A percentile compares a stretch with the other conserved stretches of the same genome.
phyloP scores from a whole-genome alignment of 2,113 vertebrate species.

The Hyperopisus bebe region DNA sequence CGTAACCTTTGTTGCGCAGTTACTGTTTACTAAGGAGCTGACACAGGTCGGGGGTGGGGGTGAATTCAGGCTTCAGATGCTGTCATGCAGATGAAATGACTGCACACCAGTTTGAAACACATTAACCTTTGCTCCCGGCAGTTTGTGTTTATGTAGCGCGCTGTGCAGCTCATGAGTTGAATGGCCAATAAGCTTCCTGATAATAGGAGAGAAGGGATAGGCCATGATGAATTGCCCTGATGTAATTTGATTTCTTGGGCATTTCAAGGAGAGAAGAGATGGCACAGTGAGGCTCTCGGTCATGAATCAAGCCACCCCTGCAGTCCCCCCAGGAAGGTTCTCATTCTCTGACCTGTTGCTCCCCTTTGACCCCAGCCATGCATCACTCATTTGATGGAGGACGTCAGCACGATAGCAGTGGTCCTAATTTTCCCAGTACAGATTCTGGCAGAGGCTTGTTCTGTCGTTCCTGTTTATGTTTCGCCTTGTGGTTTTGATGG shows the following conservation, averaged over 20 bases:
- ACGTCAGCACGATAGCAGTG: neutral
- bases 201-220: slow-evolving; percentile 18
- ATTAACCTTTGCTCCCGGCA: slow-evolving; percentile 53
- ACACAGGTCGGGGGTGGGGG: slow-evolving; percentile 21
- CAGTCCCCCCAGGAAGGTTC: slow-evolving; percentile 1
- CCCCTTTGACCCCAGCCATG: neutral
- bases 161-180: slow-evolving; percentile 39
- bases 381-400: neutral
- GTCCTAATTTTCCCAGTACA: neutral
- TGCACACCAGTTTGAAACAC: slow-evolving; percentile 37
- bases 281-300: slow-evolving; percentile 33
- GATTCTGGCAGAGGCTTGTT: neutral
- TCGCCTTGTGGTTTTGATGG: neutral
- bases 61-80: slow-evolving; percentile 40
- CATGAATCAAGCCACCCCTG: slow-evolving; percentile 41
- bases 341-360: slow-evolving; percentile 12
- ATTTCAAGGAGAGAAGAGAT: slow-evolving; percentile 32
- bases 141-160: slow-evolving; percentile 44
- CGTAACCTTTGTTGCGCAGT: neutral
- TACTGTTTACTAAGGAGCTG: slow-evolving; percentile 34
- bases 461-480: neutral
- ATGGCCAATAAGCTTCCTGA: slow-evolving; percentile 24
- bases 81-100: slow-evolving; percentile 44
- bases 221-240: slow-evolving; percentile 36
- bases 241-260: slow-evolving; percentile 41